phyloP scores from a whole-genome alignment of 2,113 vertebrate genomes.

The Parus major region DNA sequence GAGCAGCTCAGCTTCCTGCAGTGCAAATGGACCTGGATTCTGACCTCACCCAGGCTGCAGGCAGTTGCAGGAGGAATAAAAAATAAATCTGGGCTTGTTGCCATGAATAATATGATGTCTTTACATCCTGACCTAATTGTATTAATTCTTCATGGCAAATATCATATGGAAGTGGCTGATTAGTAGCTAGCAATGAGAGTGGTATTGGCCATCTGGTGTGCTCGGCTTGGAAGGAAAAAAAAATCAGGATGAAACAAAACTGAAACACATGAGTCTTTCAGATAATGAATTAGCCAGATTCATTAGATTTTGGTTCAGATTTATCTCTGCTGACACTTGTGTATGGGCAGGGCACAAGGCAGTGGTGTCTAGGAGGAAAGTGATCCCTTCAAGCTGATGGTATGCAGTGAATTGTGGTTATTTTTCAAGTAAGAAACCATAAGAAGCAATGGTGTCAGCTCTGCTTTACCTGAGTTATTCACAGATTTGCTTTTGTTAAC shows the following conservation, averaged over 20 bases:
- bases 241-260: neutral
- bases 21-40: neutral
- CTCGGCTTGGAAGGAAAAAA: neutral
- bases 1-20: neutral
- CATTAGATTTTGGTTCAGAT: constrained; percentile 25
- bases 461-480: neutral
- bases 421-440: neutral
- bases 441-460: neutral
- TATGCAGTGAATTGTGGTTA: neutral
- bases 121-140: constrained; percentile 63
- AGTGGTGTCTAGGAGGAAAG: neutral
- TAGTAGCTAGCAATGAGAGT: constrained; percentile 31
- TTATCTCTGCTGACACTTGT: neutral
- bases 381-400: neutral
- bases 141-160: constrained; percentile 63
- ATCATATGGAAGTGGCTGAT: constrained; percentile 47
- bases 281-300: constrained; percentile 53
- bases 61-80: constrained; percentile 10
- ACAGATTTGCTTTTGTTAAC: neutral
- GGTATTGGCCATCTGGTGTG: constrained; percentile 31
- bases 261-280: neutral
- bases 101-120: constrained; percentile 58
- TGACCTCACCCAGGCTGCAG: neutral
- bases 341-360: neutral
- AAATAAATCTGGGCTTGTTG: constrained; percentile 49